Evolutionary conservation across 2,113 vertebrate species (phyloP).

Genomic region (Jacana jacana): DNA sequence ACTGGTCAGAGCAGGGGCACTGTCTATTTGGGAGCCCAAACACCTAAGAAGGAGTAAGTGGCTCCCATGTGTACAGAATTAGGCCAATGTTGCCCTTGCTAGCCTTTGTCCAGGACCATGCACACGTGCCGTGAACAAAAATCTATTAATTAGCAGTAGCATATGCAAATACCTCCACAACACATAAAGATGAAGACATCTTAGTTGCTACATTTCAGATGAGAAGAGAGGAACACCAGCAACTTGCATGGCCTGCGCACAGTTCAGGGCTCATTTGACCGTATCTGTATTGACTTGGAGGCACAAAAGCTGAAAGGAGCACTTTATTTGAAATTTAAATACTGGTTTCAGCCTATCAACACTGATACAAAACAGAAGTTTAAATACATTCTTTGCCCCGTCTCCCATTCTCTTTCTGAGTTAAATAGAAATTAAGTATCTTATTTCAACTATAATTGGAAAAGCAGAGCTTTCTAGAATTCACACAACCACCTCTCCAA

Average conservation of each 20-base stretch:
- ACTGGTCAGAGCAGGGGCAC: background rate
- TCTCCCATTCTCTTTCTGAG: background rate
- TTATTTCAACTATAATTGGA: background rate
- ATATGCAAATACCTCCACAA: background rate
- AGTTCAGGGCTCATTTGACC: background rate
- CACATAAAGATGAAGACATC: background rate
- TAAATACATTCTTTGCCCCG: background rate
- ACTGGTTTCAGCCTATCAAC: background rate
- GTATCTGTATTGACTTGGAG: background rate
- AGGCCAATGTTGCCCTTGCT: background rate
- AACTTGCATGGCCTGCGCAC: background rate
- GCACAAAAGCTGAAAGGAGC: background rate
- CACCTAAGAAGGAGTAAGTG: rapidly evolving
- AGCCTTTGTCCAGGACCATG: background rate
- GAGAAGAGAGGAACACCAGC: background rate
- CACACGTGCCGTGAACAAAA: background rate
- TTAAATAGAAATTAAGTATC: background rate
- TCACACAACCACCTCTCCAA: background rate
- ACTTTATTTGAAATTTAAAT: background rate
- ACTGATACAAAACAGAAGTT: background rate
- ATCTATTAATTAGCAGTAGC: background rate
- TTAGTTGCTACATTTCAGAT: background rate
- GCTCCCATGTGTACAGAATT: background rate
- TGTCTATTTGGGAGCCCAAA: background rate
- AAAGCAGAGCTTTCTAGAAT: background rate